Evolutionary conservation across 2,113 vertebrate genomes (phyloP), one percentile per base, ranked within the genome.

Genomic region (Sceloporus tristichus): DNA sequence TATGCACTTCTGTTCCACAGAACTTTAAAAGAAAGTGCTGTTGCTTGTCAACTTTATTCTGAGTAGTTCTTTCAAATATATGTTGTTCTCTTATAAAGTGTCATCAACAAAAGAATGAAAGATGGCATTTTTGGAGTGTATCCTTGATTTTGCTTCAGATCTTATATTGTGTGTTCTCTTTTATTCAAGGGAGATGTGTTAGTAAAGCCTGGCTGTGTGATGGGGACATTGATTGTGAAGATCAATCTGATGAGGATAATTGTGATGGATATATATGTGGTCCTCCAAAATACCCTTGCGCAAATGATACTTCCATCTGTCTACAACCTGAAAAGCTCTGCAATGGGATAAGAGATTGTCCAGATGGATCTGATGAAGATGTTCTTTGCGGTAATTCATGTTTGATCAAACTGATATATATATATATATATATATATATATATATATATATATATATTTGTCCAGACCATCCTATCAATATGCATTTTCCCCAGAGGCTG

Each of bases 201-300:
- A 99, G 98, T 95, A 99, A 98, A 96, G 98, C 98, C 82, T 99
- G 99, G 99, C 98, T 99, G 9, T 99, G 99, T 94, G 99, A 99
- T 91, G 98, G 99, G 74, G 99, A 99, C 96, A 98, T 98, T 27
- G 99, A 99, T 95, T 99, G 99, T 92, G 99, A 99, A 94, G 98
- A 99, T 96, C 98, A 97, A 74, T 99, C 99, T 7, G 99, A 99
- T 89, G 99, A 99, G 94, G 98, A 99, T 89, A 97, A 98, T 53
- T 99, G 99, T 87, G 97, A 98, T 94, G 97, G 96, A 29, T 98
- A 98, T 86, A 89, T 97, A 92, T 99, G 99, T 88, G 98, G 98
- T 93, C 98, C 98, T n/a, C 99, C 99, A 92, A 99, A 98, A 95
- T 99, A 99, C 92, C 97, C 98, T 82, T 99, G 99, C 95, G 98